Base-by-base conservation (phyloP, 2,888 invertebrate species). In the Epistrophe eligans region DNA sequence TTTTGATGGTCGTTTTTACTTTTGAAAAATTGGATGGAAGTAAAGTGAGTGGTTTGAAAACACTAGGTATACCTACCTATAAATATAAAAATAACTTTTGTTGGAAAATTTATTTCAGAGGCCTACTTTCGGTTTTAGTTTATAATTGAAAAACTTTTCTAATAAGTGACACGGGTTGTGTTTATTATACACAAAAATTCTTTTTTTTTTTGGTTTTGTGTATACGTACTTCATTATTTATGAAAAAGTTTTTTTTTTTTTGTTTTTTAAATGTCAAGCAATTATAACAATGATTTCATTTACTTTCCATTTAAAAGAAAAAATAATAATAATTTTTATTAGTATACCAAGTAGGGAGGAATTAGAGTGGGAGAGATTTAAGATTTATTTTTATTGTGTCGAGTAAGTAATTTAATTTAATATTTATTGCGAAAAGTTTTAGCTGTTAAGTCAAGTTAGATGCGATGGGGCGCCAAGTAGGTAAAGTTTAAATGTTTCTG, bases 91-190 rank as follows among this genome's bases (percentile, higher is more conserved):
- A n/a, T 48, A 32, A 3, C 28, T 35, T n/a, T 50, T 32, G 38
- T 64, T 62, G 43, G 40, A 43, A 62, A 64, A 64, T 64, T 45
- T 45, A 45, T 32, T 32, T 64, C 35, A 11, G 8, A 67, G 48
- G 67, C 35, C 28, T 60, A 40, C 40, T 50, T 48, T 50, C 32
- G 50, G 32, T 48, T 67, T 50, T 67, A 19, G 35, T 50, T 35
- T 38, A 35, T 38, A 67, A 67, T 67, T 67, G 50, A 50, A 67
- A 67, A 67, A 67, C 67, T 67, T 67, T 67, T 50, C 67, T 50
- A 67, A 50, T 67, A 50, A 67, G 35, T 50, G 35, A 67, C 67
- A 67, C 67, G 35, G 9, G 67, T 67, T 48, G 67, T 28, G 66
- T 62, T 62, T 43, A 28, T 45, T 64, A 50, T 50, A 50, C 17